Percentiles rank a stretch among this genome's conserved stretches.
Conservation (phyloP, 53 echinoderm and acorn worm genomes). For the Stichopus horrens region DNA sequence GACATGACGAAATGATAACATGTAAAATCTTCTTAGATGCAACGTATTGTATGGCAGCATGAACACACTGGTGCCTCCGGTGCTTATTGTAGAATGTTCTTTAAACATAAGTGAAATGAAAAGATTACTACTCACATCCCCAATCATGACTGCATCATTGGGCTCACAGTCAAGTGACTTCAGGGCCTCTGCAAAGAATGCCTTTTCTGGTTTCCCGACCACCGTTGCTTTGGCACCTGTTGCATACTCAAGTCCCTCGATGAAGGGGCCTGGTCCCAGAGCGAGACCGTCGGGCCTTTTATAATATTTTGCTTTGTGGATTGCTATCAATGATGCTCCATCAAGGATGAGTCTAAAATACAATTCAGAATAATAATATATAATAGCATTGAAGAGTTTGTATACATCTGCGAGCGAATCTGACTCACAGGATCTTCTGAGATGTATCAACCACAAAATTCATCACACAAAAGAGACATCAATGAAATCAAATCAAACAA, state of each 20-base stretch:
- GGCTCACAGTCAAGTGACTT: slow-evolving; percentile 70
- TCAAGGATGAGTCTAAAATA: slow-evolving; percentile 71
- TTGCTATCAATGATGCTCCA: slow-evolving; percentile 79
- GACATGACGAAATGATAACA: too few relatives aligned
- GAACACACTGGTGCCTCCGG: too few relatives aligned
- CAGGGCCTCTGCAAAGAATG: slow-evolving; percentile 78
- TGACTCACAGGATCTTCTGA: too few relatives aligned
- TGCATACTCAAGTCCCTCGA: slow-evolving; percentile 87
- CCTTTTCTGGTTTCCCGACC: slow-evolving; percentile 88
- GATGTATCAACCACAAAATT: too few relatives aligned
- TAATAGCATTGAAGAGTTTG: background rate
- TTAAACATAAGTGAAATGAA: background rate
- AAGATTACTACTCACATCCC: slow-evolving; percentile 71
- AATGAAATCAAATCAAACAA: too few relatives aligned
- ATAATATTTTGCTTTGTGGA: slow-evolving; percentile 88
- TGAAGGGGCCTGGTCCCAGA: slow-evolving; percentile 90
- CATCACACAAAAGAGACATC: too few relatives aligned
- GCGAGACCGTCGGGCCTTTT: slow-evolving; percentile 87
- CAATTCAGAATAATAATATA: background rate
- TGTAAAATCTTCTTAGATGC: too few relatives aligned
- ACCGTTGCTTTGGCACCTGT: slow-evolving; percentile 68
- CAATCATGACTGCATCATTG: slow-evolving; percentile 94
- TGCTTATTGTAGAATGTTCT: too few relatives aligned
- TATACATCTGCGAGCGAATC: background rate
- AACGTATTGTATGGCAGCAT: too few relatives aligned